A percentile compares a stretch with the other conserved stretches of the same genome.
These are phyloP conservation scores for Pimephales promelas DNA, from an alignment of 2,113 vertebrate species.

Conservation along the genomic window DNA sequence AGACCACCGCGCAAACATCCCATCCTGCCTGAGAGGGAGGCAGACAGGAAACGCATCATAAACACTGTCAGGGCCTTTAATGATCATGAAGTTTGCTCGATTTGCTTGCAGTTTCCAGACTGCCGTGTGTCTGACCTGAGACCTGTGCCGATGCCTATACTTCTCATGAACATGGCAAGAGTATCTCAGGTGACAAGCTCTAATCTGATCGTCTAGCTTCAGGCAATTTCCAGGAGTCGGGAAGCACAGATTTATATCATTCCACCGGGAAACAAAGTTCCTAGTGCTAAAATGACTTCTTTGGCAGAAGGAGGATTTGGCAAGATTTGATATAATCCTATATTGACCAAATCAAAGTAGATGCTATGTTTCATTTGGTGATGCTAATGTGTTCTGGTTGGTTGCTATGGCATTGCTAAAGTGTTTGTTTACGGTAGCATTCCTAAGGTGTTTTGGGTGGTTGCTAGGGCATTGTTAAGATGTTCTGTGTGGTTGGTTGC, in stretches of 20 bases:
- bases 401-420: background rate
- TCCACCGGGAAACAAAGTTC: background rate
- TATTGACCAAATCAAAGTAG: no score
- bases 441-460: background rate
- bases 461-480: background rate
- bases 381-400: background rate
- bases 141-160: background rate
- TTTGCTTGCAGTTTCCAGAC: background rate
- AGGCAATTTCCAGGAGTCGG: background rate
- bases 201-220: background rate
- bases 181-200: background rate
- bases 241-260: background rate
- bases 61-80: background rate
- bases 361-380: no score
- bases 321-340: background rate
- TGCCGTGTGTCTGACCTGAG: background rate
- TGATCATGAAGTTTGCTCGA: background rate
- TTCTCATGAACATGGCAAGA: background rate
- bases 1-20: slow-evolving; percentile 16
- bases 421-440: background rate
- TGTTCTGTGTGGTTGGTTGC: background rate
- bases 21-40: slow-evolving; percentile 12
- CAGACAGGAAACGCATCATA: slow-evolving; percentile 30
- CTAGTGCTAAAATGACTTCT: background rate
- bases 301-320: background rate